A percentile compares a stretch with the other conserved stretches of the same genome.
These are phyloP conservation scores for Ophiodon elongatus DNA, from an alignment of 2,113 vertebrate genomes.

Conservation along the genomic window DNA sequence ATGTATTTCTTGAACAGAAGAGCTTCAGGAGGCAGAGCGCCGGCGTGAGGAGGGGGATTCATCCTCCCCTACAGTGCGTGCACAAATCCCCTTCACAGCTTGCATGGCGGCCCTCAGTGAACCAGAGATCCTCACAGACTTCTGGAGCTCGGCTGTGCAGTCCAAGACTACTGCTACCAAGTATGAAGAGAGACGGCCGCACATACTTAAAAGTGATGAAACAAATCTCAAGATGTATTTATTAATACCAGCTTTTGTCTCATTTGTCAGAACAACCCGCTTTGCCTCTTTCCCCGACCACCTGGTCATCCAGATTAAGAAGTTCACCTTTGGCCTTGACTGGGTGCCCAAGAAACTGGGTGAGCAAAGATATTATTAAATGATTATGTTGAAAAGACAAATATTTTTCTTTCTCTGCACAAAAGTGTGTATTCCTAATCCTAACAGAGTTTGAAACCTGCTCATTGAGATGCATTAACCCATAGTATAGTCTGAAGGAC, in stretches of 20 bases:
- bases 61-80: constrained; percentile 89
- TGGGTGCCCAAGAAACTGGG: constrained; percentile 99
- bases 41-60: constrained; percentile 92
- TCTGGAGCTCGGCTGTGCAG: constrained; percentile 99
- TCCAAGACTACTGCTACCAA: constrained; percentile 97
- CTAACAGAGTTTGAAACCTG: neutral
- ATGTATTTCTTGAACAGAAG: constrained; percentile 84
- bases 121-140: constrained; percentile 96
- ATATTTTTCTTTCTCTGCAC: neutral
- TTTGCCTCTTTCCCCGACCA: constrained; percentile 99
- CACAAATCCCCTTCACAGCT: constrained; percentile 95
- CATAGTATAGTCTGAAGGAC: neutral
- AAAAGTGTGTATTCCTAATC: neutral
- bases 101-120: constrained; percentile 95
- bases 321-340: constrained; percentile 98
- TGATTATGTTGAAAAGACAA: neutral
- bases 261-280: constrained; percentile 89
- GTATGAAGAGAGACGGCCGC: constrained; percentile 79
- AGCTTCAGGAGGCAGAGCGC: constrained; percentile 94
- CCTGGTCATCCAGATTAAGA: constrained; percentile 99
- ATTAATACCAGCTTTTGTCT: constrained; percentile 24
- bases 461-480: neutral
- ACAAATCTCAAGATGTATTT: neutral
- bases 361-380: constrained; percentile 72
- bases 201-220: neutral